A percentile compares a stretch with the other conserved stretches of the same genome.
These are phyloP conservation scores for Parnassius mnemosyne DNA, from an alignment of 2,888 invertebrate genomes.

Conservation along the genomic window DNA sequence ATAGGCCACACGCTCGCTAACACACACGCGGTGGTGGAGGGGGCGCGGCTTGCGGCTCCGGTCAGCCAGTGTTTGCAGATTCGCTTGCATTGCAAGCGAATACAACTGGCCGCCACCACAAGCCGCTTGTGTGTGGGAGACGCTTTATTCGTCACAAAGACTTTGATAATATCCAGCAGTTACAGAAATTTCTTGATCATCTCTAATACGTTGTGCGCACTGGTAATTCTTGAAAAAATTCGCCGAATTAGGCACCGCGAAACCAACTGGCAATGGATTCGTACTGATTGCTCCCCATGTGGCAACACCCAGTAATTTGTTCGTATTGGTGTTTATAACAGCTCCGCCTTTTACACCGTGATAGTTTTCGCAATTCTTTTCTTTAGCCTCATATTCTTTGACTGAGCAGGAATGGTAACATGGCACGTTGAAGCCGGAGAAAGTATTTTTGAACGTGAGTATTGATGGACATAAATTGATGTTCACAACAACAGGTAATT, in stretches of 20 bases:
- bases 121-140: background rate
- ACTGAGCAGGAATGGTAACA: constrained; percentile 56
- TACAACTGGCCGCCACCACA: no score
- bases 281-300: constrained; percentile 50
- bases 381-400: constrained; percentile 30
- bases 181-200: constrained; percentile 27
- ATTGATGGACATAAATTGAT: constrained; percentile 46
- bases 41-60: no score
- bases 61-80: no score
- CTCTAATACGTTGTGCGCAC: constrained; percentile 50
- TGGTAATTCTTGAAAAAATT: constrained; percentile 46
- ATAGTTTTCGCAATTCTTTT: constrained; percentile 38
- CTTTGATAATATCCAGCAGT: constrained; percentile 39
- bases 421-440: constrained; percentile 45
- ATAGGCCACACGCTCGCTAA: no score
- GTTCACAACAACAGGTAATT: constrained; percentile 42
- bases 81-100: no score
- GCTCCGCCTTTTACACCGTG: constrained; percentile 57
- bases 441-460: constrained; percentile 32
- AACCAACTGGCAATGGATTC: constrained; percentile 53
- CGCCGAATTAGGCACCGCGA: constrained; percentile 50
- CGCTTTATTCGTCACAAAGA: constrained; percentile 38
- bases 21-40: no score
- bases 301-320: constrained; percentile 50
- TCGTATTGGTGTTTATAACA: constrained; percentile 37